Percentiles rank a stretch among this genome's conserved stretches.
phyloP scores from a whole-genome alignment of 2,888 invertebrate genomes.

The Luperina nickerlii region DNA sequence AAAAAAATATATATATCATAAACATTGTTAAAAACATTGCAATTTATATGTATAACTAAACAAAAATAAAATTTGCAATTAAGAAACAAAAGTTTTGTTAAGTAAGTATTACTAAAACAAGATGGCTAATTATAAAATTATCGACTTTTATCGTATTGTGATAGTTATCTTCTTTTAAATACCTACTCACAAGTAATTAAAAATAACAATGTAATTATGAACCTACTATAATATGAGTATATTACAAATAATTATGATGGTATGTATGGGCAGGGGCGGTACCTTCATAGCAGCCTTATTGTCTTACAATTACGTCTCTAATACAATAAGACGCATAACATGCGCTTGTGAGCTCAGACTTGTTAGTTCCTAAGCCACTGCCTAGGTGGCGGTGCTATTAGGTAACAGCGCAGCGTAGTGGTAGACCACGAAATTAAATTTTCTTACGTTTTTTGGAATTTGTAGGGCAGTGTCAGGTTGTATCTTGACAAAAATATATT shows the following conservation, averaged over 20 bases:
- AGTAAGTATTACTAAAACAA: conserved; percentile 3
- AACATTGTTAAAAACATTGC: not conserved
- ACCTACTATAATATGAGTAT: not conserved
- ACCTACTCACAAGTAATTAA: not conserved
- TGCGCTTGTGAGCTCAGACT: not conserved
- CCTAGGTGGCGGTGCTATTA: conserved; percentile 23
- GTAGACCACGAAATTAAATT: too few relatives aligned
- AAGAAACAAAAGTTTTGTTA: too few relatives aligned
- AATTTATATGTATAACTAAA: not conserved
- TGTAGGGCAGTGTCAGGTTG: too few relatives aligned
- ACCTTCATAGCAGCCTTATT: too few relatives aligned
- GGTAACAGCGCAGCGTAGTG: too few relatives aligned
- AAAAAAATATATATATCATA: not conserved
- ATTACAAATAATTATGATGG: not conserved
- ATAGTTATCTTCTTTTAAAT: not conserved
- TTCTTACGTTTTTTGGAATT: too few relatives aligned
- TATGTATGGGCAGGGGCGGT: not conserved
- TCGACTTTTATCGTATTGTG: not conserved
- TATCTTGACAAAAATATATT: too few relatives aligned
- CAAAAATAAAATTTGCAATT: not conserved
- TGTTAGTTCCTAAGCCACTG: conserved; percentile 13
- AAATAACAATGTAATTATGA: not conserved
- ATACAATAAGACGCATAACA: too few relatives aligned
- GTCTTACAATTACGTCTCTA: too few relatives aligned
- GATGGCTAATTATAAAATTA: not conserved